Evolutionary conservation across 2,888 invertebrate species (phyloP).

Genomic region (Idaea dimidiata): DNA sequence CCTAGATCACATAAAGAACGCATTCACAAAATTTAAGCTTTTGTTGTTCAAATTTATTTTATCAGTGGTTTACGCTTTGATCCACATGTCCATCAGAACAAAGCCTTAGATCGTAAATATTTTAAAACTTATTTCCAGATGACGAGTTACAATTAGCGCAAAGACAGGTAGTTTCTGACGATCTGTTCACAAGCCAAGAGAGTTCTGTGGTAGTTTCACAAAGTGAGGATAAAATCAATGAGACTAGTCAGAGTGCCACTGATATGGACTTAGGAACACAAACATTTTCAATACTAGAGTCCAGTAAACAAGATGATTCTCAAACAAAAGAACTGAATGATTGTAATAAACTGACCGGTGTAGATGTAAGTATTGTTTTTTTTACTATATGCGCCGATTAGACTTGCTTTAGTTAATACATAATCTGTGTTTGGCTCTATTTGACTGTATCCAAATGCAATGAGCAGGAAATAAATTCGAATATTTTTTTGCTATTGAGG

Average conservation of each 20-base stretch:
- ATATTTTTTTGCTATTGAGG: no score
- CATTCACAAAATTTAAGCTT: no score
- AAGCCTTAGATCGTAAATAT: no score
- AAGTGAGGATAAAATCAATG: conserved; percentile 19
- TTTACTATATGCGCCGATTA: no score
- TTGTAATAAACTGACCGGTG: conserved; percentile 42
- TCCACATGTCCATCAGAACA: no score
- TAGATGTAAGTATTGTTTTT: conserved; percentile 43
- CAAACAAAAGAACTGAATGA: conserved; percentile 19
- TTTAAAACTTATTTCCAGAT: conserved; percentile 47
- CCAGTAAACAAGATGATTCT: conserved; percentile 20
- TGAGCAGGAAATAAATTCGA: no score
- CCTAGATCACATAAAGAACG: no score
- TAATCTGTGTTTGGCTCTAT: no score
- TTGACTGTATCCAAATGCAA: no score
- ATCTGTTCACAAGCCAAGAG: conserved; percentile 59
- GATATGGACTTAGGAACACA: conserved; percentile 52
- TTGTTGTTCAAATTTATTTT: no score
- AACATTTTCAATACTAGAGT: conserved; percentile 56
- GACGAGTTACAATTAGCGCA: conserved; percentile 63
- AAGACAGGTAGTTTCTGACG: conserved; percentile 51
- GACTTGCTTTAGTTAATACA: no score
- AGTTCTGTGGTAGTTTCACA: conserved; percentile 27
- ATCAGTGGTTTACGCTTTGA: no score
- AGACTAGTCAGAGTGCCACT: conserved; percentile 17